Percentiles rank a stretch among this genome's conserved stretches.
Evolutionary conservation across 2,113 vertebrate genomes (phyloP).

Genomic region (Sardina pilchardus): DNA sequence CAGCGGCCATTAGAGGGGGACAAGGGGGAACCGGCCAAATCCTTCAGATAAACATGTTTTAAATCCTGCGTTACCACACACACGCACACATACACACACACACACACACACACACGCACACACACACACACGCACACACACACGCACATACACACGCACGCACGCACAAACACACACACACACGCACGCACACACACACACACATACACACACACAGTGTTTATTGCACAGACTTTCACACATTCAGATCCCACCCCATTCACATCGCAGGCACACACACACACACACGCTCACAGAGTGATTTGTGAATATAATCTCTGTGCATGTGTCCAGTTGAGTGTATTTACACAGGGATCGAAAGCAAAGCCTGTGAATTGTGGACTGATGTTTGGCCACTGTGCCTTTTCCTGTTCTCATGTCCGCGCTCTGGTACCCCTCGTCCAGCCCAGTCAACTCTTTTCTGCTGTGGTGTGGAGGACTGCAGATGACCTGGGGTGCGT

Average conservation of each 20-base stretch:
- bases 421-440: too few species aligned
- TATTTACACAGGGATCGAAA: not conserved
- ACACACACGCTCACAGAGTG: not conserved
- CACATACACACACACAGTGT: not conserved
- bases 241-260: not conserved
- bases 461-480: too few species aligned
- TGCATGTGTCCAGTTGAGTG: not conserved
- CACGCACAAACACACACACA: not conserved
- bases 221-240: too few species aligned
- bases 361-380: not conserved
- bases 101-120: too few species aligned
- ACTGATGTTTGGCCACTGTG: not conserved
- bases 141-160: too few species aligned
- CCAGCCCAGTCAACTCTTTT: too few species aligned
- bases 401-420: too few species aligned
- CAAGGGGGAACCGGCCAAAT: not conserved
- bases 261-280: not conserved
- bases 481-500: too few species aligned
- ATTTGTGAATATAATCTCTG: not conserved
- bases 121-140: too few species aligned
- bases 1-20: not conserved
- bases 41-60: not conserved
- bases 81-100: too few species aligned
- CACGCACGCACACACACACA: not conserved
- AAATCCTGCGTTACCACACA: not conserved